phyloP scores from a whole-genome alignment of 2,113 vertebrate species.

The crab-eating macaque (Macaca fascicularis) region T2T-MFA8v1.1 NC_088390.1:82881001-82881500 shows the following conservation, averaged over 20 bases:
- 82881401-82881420: too few species aligned
- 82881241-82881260: neutral
- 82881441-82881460: too few species aligned
- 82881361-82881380: too few species aligned
- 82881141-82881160: neutral
- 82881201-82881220: neutral
- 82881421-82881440: too few species aligned
- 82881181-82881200: fast-evolving
- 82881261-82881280: neutral
- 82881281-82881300: neutral
- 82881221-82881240: neutral
- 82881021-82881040: fast-evolving
- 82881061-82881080: neutral
- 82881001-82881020: neutral
- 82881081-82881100: neutral
- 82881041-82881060: neutral
- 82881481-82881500: too few species aligned
- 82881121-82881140: neutral
- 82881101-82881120: neutral
- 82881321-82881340: neutral
- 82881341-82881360: neutral
- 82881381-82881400: too few species aligned
- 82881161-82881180: neutral
- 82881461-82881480: too few species aligned
- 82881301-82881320: neutral